Base-by-base conservation (phyloP, 37 sponge, comb jelly and placozoan genomes). In the Amphimedon queenslandica region DNA sequence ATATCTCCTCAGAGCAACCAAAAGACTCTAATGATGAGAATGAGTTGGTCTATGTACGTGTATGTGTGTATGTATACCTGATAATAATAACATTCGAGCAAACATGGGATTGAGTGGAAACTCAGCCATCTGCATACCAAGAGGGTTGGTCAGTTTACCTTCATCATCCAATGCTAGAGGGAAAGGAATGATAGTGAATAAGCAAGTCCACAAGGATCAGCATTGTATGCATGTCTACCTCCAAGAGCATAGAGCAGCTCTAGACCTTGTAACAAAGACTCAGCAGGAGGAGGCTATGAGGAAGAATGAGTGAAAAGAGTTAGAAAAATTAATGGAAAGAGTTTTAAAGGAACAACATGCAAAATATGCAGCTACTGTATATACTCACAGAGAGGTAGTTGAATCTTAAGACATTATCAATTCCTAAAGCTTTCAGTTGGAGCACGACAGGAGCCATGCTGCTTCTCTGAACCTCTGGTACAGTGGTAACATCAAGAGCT, bases 31-130 rank as follows among this genome's bases (percentile, higher is more conserved):
- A n/a, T 1, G 6, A 36, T 35, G 63, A 28, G 34, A 11, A 18
- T 32, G 16, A 21, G 37, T 27, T 77, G 32, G 18, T 36, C 67
- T 24, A 29, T 18, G 16, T 27, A 61, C 31, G 23, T 27, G 30
- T 61, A 8, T 24, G 63, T 10, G 31, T 6, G 27, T 21, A 27
- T 21, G 63, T 18, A 16, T 61, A 92, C 96, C 90, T 77, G 96
- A 96, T 16, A 57, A 29, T 4, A 96, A 80, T n/a, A 96, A 75
- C 90, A 96, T 96, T 70, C 79, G 77, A 0, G 90, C 90, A 80
- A 92, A 89, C 90, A 92, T 96, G 16, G 96, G 96, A 60, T 79
- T 77, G 18, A 96, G 84, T 18, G 96, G 90, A 37, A 96, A 88
- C 77, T 96, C 96, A n/a, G 93, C 89, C 84, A 96, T 96, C 18